Evolutionary conservation across 2,888 invertebrate genomes (phyloP), one percentile per base, ranked within the genome.

Genomic region (Drosophila kuntzei): DNA sequence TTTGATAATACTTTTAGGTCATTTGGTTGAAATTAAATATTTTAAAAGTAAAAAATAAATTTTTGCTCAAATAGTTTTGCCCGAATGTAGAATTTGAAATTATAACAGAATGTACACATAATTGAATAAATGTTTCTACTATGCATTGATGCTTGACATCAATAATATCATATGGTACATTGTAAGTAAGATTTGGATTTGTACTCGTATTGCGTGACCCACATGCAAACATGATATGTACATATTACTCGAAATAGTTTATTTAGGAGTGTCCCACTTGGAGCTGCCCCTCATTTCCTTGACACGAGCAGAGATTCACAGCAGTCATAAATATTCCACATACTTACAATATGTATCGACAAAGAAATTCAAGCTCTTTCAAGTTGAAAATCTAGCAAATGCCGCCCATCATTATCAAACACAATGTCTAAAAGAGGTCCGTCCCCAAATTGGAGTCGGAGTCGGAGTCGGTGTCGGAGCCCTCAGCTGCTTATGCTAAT

Each of bases 401-500:
- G 32, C 39, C 43, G 37, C 36, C 44, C 47, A 47, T 47, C 29
- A 29, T 27, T 32, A 62, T 39, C 55, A 37, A 16, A 73, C 58
- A 75, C 71, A 71, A 66, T 65, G 62, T 66, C 71, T 55, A 51
- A 59, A 55, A 59, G 66, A 39, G 37, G 12, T 51, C 37, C 8
- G 57, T 59, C 66, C 57, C 58, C 71, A 14, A 36, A 59, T 29
- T 9, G 27, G 18, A 36, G 16, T 29, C 32, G 36, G 18, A 34
- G 41, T 34, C 32, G 32, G 12, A 32, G 32, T 32, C 32, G 32
- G 22, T 8, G 20, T 36, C 57, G 60, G 58, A 49, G 54, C 79
- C 80, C 79, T 79, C 79, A 80, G 71, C 67, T 83, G 80, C 80
- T 86, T 86, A 83, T 83, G 87, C 71, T 79, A 83, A 83, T 83